Evolutionary conservation across 2,113 vertebrate species (phyloP).

Genomic region (Silurus glanis): DNA sequence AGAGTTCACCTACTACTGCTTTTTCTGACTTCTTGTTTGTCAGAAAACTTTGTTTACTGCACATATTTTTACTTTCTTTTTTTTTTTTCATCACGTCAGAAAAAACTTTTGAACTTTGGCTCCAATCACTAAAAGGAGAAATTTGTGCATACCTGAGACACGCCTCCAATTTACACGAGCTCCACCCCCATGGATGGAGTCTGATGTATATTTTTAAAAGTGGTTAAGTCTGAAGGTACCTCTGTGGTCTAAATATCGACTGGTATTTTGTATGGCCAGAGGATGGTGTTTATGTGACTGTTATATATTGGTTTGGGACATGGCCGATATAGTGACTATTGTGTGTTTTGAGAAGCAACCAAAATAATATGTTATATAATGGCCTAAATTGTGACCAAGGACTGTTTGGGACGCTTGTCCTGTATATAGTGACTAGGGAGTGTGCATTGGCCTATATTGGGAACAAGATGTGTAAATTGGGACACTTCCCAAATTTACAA

Average conservation of each 20-base stretch:
- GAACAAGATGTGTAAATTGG: not conserved
- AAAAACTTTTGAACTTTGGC: not conserved
- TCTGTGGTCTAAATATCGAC: too few relatives aligned
- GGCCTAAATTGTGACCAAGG: not conserved
- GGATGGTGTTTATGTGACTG: too few relatives aligned
- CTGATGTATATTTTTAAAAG: too few relatives aligned
- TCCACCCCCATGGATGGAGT: not conserved
- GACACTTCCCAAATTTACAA: not conserved
- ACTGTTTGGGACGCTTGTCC: not conserved
- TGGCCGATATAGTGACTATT: not conserved
- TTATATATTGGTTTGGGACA: too few relatives aligned
- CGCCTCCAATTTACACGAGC: not conserved
- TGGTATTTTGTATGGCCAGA: too few relatives aligned
- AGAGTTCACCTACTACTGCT: not conserved
- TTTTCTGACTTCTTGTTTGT: not conserved
- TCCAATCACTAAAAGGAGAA: not conserved
- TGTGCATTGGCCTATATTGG: not conserved
- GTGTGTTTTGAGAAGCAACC: not conserved
- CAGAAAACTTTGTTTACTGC: not conserved
- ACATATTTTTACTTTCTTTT: not conserved
- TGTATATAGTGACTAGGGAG: too few relatives aligned
- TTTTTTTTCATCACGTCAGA: not conserved
- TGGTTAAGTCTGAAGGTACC: too few relatives aligned
- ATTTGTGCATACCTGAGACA: not conserved
- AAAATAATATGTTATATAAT: not conserved